Percentiles rank a stretch among this genome's conserved stretches.
Evolutionary conservation across 2,888 invertebrate genomes (phyloP).

Genomic region (Encarsia formosa): DNA sequence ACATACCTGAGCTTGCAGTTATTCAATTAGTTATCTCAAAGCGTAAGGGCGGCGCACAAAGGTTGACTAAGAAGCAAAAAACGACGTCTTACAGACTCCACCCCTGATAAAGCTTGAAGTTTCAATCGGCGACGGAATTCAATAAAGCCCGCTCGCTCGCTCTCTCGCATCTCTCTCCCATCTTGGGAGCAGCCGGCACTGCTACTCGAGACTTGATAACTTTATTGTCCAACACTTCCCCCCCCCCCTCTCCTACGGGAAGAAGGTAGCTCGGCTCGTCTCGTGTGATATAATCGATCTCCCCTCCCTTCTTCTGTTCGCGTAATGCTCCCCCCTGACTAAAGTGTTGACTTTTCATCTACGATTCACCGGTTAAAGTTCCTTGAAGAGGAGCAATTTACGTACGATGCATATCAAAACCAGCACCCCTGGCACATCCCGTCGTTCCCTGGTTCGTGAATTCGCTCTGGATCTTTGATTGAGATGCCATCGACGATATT

Average conservation of each 20-base stretch:
- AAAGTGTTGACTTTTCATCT: slow-evolving; percentile 24
- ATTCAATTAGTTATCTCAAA: too few relatives aligned
- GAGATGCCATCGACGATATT: too few relatives aligned
- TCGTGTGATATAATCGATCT: background rate
- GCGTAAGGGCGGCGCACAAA: too few relatives aligned
- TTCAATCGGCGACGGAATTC: slow-evolving; percentile 30
- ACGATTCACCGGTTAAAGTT: too few relatives aligned
- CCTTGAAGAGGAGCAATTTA: slow-evolving; percentile 1
- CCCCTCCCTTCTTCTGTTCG: background rate
- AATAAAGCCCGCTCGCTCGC: slow-evolving; percentile 27
- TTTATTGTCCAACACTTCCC: slow-evolving; percentile 28
- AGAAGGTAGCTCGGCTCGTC: background rate
- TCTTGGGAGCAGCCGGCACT: background rate
- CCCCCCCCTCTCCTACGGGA: background rate
- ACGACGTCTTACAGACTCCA: slow-evolving; percentile 16
- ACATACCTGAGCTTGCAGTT: too few relatives aligned
- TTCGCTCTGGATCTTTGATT: too few relatives aligned
- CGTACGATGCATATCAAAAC: background rate
- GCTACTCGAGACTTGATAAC: slow-evolving; percentile 26
- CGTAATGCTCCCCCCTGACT: slow-evolving; percentile 4
- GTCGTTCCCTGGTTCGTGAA: too few relatives aligned
- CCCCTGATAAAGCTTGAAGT: slow-evolving; percentile 13
- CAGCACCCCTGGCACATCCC: too few relatives aligned
- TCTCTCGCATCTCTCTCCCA: slow-evolving; percentile 7
- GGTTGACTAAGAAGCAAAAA: too few relatives aligned